Conservation (phyloP, 2,113 vertebrate genomes). For the Tiliqua scincoides region DNA sequence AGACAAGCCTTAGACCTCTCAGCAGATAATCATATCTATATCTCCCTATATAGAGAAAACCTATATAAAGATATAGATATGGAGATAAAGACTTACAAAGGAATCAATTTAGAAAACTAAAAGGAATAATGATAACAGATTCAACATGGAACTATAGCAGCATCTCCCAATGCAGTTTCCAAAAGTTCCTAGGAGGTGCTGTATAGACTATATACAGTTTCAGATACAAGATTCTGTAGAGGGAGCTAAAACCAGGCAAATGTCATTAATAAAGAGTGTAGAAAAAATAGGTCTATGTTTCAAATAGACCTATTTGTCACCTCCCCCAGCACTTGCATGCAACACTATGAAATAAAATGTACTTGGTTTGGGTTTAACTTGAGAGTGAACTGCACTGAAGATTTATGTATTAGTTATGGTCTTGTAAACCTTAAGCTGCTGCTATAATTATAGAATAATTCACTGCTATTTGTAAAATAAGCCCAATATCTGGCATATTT, state of each 20-base stretch:
- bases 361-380: not conserved
- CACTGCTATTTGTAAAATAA: slow-evolving; percentile 6
- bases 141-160: slow-evolving; percentile 10
- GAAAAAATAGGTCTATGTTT: slow-evolving; percentile 30
- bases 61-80: slow-evolving; percentile 67
- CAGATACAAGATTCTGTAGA: slow-evolving; percentile 38
- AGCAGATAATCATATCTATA: slow-evolving; percentile 64
- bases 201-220: slow-evolving; percentile 1
- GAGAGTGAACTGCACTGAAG: slow-evolving; percentile 4
- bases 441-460: not conserved
- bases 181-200: not conserved
- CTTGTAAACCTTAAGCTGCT: not conserved
- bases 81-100: slow-evolving; percentile 67
- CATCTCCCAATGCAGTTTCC: slow-evolving; percentile 18
- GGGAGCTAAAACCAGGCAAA: slow-evolving; percentile 36
- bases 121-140: slow-evolving; percentile 22
- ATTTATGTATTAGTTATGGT: not conserved
- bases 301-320: slow-evolving; percentile 1
- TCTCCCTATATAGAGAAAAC: slow-evolving; percentile 59
- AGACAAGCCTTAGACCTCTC: slow-evolving; percentile 79
- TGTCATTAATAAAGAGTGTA: slow-evolving; percentile 18
- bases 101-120: slow-evolving; percentile 55
- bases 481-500: not conserved
- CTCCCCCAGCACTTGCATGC: slow-evolving; percentile 23
- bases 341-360: not conserved